Percentiles rank a stretch among this genome's conserved stretches.
These are phyloP conservation scores for Cyphomyrus discorhynchus DNA, from an alignment of 2,113 vertebrate species.

Conservation along the genomic window DNA sequence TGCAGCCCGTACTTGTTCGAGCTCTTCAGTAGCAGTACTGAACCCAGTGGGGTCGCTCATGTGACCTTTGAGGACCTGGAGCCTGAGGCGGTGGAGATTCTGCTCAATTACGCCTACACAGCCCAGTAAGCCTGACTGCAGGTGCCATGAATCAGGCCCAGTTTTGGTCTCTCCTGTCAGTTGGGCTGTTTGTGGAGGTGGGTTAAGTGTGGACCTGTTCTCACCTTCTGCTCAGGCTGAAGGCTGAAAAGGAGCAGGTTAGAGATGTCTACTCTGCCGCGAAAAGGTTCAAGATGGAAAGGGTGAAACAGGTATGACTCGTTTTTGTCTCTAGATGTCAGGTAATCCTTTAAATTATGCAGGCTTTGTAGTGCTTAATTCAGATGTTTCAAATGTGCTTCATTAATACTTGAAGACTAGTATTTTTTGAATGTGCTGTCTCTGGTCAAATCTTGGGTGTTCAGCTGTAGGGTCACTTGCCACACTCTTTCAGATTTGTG, in stretches of 20 bases:
- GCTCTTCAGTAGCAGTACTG: slow-evolving; percentile 91
- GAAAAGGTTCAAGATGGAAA: slow-evolving; percentile 93
- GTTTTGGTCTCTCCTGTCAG: neutral
- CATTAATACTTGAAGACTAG: neutral
- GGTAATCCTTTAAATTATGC: neutral
- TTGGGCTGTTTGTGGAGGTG: neutral
- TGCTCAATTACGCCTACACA: slow-evolving; percentile 95
- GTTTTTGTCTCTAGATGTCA: neutral
- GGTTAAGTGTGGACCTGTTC: neutral
- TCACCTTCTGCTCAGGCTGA: slow-evolving; percentile 66
- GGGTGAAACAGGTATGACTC: slow-evolving; percentile 83
- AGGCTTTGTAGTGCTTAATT: neutral
- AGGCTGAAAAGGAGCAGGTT: slow-evolving; percentile 92
- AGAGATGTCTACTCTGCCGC: slow-evolving; percentile 97
- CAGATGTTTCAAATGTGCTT: neutral
- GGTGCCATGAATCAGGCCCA: neutral
- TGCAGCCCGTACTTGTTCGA: slow-evolving; percentile 98
- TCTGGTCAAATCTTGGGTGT: neutral
- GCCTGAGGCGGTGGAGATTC: slow-evolving; percentile 90
- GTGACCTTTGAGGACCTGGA: slow-evolving; percentile 97
- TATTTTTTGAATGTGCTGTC: neutral
- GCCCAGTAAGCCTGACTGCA: slow-evolving; percentile 80
- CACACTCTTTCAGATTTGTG: slow-evolving; percentile 75
- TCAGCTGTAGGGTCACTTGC: neutral
- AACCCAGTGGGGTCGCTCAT: slow-evolving; percentile 85